phyloP scores from a whole-genome alignment of 1,140 invertebrate genomes.

The Zaprionus nigranus region DNA sequence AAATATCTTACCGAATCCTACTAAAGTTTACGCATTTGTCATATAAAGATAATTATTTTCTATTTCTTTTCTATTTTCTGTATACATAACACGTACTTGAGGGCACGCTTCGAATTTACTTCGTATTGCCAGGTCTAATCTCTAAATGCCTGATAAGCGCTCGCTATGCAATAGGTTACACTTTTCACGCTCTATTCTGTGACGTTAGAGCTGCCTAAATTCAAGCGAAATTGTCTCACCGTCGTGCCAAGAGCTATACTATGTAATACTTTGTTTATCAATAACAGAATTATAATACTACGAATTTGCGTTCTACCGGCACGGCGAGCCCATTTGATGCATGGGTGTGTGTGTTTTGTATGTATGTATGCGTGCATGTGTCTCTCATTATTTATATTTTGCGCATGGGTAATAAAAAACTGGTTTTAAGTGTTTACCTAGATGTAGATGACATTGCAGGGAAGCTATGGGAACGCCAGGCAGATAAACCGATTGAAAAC shows the following conservation, averaged over 20 bases:
- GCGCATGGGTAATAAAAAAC: conserved; percentile 32
- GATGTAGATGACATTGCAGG: conserved; percentile 28
- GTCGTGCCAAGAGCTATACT: not conserved
- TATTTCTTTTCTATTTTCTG: not conserved
- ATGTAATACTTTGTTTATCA: conserved; percentile 46
- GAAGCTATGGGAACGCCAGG: conserved; percentile 17
- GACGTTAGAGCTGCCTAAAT: conserved; percentile 23
- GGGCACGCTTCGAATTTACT: not conserved
- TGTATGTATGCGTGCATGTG: conserved; percentile 14
- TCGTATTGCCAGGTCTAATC: conserved; percentile 7
- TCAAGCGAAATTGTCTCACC: conserved; percentile 12
- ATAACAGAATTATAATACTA: conserved; percentile 33
- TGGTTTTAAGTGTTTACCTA: conserved; percentile 47
- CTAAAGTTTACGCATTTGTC: not conserved
- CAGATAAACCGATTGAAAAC: conserved; percentile 17
- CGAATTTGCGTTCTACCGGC: conserved; percentile 33
- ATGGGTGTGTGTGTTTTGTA: not conserved
- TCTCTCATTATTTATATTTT: conserved; percentile 45
- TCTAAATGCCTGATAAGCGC: conserved; percentile 19
- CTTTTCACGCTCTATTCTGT: not conserved
- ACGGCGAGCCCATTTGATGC: conserved; percentile 16
- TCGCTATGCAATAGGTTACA: not conserved
- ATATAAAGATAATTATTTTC: not conserved
- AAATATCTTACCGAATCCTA: not conserved
- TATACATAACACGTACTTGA: not conserved